Evolutionary conservation across 1,140 invertebrate species (phyloP), one percentile per base, ranked within the genome.

Genomic region (Pseudoatta argentina): DNA sequence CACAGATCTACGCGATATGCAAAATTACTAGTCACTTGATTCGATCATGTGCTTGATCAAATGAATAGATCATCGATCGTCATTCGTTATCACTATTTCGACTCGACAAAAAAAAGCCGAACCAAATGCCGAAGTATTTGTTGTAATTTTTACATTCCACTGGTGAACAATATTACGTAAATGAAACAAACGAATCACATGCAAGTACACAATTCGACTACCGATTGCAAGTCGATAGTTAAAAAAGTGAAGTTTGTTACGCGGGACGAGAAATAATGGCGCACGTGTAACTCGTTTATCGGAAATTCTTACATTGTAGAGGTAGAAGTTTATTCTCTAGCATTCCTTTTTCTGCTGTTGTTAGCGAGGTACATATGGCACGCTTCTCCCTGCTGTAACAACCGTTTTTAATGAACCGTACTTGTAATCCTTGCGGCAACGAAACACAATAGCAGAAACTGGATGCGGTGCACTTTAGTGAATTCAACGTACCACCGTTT

Each of bases 361-460:
- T 88, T 76, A 87, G 64, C 57, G 10, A 77, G 30, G 30, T 82
- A 59, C 27, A 21, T 30, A 67, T 64, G 66, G 75, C 34, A 39
- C 34, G 51, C 34, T 69, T 64, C 34, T 51, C 51, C 44, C 44
- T 73, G 77, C 61, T 75, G 86, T 69, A 87, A 89, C 86, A 83
- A 66, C 73, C 48, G 78, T 89, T 89, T 90, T 90, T 87, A 90
- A 89, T 89, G 73, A 76, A 66, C n/a, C 72, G 10, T 64, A 21
- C 61, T 76, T 72, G 78, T 64, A 89, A 89, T 90, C 73, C 73
- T 55, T 48, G 63, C 16, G 44, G 59, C 27, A 69, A 66, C 44
- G 39, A 69, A 88, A 89, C 30, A 69, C 53, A 81, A 78, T 57
- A 69, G 76, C 53, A 24, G 21, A 10, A 66, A 72, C n/a, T 73